These are phyloP conservation scores for Nemurella pictetii DNA, from an alignment of 2,888 invertebrate species.

Conservation along the genomic window DNA sequence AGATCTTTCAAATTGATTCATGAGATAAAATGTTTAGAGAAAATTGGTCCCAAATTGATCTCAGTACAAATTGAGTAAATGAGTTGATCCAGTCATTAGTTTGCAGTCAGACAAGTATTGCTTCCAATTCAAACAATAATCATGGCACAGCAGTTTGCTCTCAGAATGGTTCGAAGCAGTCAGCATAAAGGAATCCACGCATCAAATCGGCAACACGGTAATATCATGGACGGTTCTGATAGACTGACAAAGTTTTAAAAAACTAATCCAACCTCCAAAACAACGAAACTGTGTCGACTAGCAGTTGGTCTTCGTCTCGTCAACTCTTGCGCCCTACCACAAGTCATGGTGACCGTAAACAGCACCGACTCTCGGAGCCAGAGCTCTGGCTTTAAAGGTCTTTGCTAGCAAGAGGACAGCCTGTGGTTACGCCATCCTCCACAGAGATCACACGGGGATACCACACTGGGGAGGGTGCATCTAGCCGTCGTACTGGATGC, in stretches of 20 bases:
- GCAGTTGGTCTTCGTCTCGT: too few relatives aligned
- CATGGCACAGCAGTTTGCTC: neutral
- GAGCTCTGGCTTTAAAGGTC: too few relatives aligned
- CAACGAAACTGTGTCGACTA: too few relatives aligned
- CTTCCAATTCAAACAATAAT: neutral
- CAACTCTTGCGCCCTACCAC: too few relatives aligned
- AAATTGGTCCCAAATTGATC: neutral
- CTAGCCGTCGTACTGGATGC: slow-evolving; percentile 19
- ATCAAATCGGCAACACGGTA: neutral
- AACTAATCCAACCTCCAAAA: neutral
- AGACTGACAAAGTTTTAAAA: neutral
- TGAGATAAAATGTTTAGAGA: too few relatives aligned
- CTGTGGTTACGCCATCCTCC: too few relatives aligned
- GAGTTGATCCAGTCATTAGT: neutral
- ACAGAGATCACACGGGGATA: too few relatives aligned
- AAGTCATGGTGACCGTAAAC: too few relatives aligned
- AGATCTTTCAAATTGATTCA: neutral
- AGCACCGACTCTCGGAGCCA: too few relatives aligned
- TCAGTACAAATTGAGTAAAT: neutral
- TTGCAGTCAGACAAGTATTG: neutral
- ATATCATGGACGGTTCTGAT: neutral
- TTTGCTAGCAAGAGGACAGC: too few relatives aligned
- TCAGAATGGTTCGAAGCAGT: neutral
- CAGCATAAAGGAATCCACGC: neutral
- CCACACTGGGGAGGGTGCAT: too few relatives aligned